phyloP scores from a whole-genome alignment of 1,140 invertebrate species.

The Dreissena rostriformis region DNA sequence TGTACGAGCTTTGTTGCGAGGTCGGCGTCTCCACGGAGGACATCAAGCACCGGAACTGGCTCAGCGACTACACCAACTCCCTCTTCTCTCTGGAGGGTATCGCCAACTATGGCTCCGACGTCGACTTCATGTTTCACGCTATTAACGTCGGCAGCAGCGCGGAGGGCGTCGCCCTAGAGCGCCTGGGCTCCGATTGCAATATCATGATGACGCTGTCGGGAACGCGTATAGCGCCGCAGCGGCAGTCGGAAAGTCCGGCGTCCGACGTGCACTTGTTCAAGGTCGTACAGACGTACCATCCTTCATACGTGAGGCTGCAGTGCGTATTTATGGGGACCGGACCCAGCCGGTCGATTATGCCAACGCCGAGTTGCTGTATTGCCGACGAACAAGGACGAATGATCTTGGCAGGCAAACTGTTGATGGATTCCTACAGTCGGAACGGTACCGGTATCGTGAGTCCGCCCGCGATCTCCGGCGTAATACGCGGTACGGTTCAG shows the following conservation, averaged over 20 bases:
- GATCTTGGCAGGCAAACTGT: slow-evolving; percentile 52
- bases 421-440: slow-evolving; percentile 48
- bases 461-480: slow-evolving; percentile 41
- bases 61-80: slow-evolving; percentile 50
- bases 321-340: slow-evolving; percentile 49
- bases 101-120: slow-evolving; percentile 49
- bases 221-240: slow-evolving; percentile 45
- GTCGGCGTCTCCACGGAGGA: slow-evolving; percentile 32
- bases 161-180: slow-evolving; percentile 38
- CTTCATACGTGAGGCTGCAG: slow-evolving; percentile 49
- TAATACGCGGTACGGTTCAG: slow-evolving; percentile 22
- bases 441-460: slow-evolving; percentile 36
- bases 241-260: slow-evolving; percentile 11
- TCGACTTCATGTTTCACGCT: slow-evolving; percentile 53
- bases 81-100: slow-evolving; percentile 49
- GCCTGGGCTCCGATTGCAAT: slow-evolving; percentile 47
- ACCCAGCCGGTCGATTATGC: slow-evolving; percentile 45
- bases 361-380: slow-evolving; percentile 42
- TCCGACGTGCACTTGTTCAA: slow-evolving; percentile 45
- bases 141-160: slow-evolving; percentile 40
- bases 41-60: slow-evolving; percentile 43
- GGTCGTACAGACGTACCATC: slow-evolving; percentile 49
- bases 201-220: slow-evolving; percentile 53
- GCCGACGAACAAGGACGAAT: slow-evolving; percentile 51
- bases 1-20: slow-evolving; percentile 49